Evolutionary conservation across 2,888 invertebrate genomes (phyloP), one percentile per base, ranked within the genome.

Genomic region (Ophioninae sp.): DNA sequence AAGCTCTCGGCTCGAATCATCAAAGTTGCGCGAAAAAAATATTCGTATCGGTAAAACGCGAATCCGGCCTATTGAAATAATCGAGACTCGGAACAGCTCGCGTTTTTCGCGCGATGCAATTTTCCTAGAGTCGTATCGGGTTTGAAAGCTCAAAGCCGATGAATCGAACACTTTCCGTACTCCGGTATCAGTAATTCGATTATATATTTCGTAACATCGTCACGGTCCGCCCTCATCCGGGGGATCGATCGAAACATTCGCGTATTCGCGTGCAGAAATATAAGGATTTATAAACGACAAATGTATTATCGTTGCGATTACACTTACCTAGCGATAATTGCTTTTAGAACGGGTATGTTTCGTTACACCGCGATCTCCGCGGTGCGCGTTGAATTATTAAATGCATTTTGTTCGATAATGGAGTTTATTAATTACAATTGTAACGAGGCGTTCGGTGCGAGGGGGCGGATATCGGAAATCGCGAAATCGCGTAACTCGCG

Each of bases 261-360:
- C 13, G 10, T 44, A 13, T 44, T 0, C 8, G 10, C 8, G 10
- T 44, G 1, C 0, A 2, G 8, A 10, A 3, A 44, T 44, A 13
- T 7, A 44, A 13, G 13, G 3, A 6, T 50, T 50, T 50, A 50
- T 17, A 50, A 17, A 50, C 50, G 68, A 68, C 23, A n/a, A 68
- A 68, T 44, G 13, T 50, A n/a, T 56, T 6, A 70, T 50, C 56
- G 57, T 37, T 50, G 70, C 57, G 57, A 57, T 57, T 61, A 62
- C 21, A 61, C 59, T 73, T 73, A 44, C 23, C 73, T 39, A 41
- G 21, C 17, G 73, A 73, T 73, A 23, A 73, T 62, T 62, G 73
- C 61, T 41, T 44, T 73, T 7, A 23, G 44, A 41, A 41, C 61
- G 41, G 41, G 39, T 13, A 13, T 39, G 44, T 57, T 59, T 72